Evolutionary conservation across 1,140 invertebrate genomes (phyloP).

Genomic region (Apis dorsata): DNA sequence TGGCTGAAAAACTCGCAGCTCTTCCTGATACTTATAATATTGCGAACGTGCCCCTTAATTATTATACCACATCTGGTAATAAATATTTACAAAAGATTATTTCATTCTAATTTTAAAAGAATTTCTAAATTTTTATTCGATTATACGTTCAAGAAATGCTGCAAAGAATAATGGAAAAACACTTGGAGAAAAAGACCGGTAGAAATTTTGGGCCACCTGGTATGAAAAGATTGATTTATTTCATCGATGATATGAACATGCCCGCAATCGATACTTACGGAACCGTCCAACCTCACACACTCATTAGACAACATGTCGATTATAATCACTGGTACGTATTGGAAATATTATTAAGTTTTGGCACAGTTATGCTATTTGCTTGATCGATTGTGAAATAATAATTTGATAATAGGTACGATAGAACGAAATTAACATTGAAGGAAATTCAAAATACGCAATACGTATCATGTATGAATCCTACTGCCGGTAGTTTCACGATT

Average conservation of each 20-base stretch:
- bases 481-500: conserved; percentile 96
- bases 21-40: conserved; percentile 90
- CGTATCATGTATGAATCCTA: conserved; percentile 97
- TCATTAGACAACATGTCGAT: conserved; percentile 96
- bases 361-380: too few species aligned
- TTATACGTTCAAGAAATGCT: conserved; percentile 85
- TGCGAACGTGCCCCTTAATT: conserved; percentile 96
- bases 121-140: not conserved
- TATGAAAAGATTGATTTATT: conserved; percentile 94
- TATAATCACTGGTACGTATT: conserved; percentile 91
- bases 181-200: conserved; percentile 97
- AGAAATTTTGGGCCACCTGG: conserved; percentile 95
- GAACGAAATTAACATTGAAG: conserved; percentile 91
- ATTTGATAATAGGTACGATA: conserved; percentile 84
- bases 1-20: conserved; percentile 89
- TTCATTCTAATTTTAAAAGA: too few species aligned
- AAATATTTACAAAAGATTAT: not conserved
- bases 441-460: conserved; percentile 97
- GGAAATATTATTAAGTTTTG: too few species aligned
- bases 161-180: conserved; percentile 94
- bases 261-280: conserved; percentile 97
- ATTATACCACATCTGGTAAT: conserved; percentile 94
- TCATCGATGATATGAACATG: conserved; percentile 98
- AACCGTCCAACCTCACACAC: conserved; percentile 96
- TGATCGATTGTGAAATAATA: not conserved